Percentiles rank a stretch among this genome's conserved stretches.
Evolutionary conservation across 2,888 invertebrate species (phyloP).

Genomic region (Lypha dubia): DNA sequence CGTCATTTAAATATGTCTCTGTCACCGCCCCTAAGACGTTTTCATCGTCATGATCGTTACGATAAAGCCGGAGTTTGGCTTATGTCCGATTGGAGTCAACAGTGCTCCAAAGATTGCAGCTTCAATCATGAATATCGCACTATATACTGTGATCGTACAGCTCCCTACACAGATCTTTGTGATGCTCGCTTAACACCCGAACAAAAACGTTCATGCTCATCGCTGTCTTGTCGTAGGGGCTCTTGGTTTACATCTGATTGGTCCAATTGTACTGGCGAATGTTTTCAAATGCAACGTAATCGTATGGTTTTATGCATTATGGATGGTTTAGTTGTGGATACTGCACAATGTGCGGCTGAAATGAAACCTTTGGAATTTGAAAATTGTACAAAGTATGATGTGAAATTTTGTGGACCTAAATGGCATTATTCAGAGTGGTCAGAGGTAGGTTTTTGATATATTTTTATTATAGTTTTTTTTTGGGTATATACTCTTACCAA

Average conservation of each 20-base stretch:
- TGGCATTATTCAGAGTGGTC: conserved; percentile 86
- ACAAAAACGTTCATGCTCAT: conserved; percentile 86
- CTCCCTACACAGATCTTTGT: conserved; percentile 86
- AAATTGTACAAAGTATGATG: conserved; percentile 84
- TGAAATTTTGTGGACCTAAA: conserved; percentile 79
- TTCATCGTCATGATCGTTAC: conserved; percentile 74
- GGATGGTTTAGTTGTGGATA: conserved; percentile 76
- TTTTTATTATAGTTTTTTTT: too few relatives aligned
- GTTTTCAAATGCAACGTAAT: conserved; percentile 78
- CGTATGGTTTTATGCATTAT: conserved; percentile 77
- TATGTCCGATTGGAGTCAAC: conserved; percentile 79
- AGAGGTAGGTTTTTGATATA: conserved; percentile 81
- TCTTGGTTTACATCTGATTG: conserved; percentile 93
- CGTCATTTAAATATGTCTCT: conserved; percentile 58
- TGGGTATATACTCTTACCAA: too few relatives aligned
- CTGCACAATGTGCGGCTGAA: conserved; percentile 84
- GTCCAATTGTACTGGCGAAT: conserved; percentile 83
- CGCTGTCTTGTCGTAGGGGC: conserved; percentile 86
- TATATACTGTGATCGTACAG: conserved; percentile 86
- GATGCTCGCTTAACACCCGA: conserved; percentile 85
- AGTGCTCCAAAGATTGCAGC: conserved; percentile 89
- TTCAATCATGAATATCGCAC: conserved; percentile 89
- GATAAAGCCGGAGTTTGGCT: conserved; percentile 79
- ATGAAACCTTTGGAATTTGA: conserved; percentile 87
- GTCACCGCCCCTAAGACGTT: conserved; percentile 72